Evolutionary conservation across 2,888 invertebrate genomes (phyloP).

Genomic region (Hoplodrina ambigua): DNA sequence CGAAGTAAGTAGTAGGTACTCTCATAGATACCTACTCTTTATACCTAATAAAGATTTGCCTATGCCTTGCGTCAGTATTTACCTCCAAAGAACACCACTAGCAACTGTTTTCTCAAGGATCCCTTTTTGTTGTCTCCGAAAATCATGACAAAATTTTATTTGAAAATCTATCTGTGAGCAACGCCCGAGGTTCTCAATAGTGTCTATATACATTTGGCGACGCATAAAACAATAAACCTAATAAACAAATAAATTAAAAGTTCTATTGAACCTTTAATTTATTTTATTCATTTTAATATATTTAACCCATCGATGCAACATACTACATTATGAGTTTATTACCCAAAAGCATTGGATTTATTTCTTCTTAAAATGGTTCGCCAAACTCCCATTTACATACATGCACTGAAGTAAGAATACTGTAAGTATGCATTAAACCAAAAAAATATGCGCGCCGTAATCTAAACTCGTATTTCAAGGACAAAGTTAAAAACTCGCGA

Average conservation of each 20-base stretch:
- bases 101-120: no score
- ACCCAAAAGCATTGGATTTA: conserved; percentile 28
- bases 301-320: conserved; percentile 12
- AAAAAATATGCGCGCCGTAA: conserved; percentile 79
- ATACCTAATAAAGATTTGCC: background rate
- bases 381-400: conserved; percentile 55
- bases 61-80: background rate
- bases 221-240: background rate
- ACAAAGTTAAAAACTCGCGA: conserved; percentile 83
- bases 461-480: conserved; percentile 90
- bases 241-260: background rate
- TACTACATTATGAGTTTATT: conserved; percentile 15
- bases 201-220: background rate
- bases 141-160: background rate
- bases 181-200: background rate
- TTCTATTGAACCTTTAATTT: no score
- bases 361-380: conserved; percentile 51
- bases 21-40: no score
- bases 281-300: no score
- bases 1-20: background rate
- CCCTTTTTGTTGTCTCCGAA: no score
- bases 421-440: conserved; percentile 61
- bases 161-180: background rate
- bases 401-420: conserved; percentile 53
- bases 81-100: background rate